Evolutionary conservation across 2,888 invertebrate genomes (phyloP).

Genomic region (Watsonalla cultraria): DNA sequence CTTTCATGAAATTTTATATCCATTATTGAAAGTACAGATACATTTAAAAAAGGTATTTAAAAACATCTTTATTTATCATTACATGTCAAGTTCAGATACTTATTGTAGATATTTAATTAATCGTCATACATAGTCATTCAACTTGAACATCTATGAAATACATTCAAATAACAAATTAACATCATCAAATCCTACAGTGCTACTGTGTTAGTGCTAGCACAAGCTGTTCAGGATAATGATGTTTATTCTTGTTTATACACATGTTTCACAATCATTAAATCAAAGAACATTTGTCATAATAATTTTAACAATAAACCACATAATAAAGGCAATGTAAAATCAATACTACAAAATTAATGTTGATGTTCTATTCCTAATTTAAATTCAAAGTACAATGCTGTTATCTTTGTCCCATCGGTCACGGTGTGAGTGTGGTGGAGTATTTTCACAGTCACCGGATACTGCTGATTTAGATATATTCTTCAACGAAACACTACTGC

Average conservation of each 20-base stretch:
- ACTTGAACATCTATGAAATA: neutral
- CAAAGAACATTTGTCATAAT: conserved; percentile 1
- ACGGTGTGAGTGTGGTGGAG: conserved; percentile 69
- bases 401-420: conserved; percentile 72
- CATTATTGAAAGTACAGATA: no score
- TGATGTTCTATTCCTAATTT: neutral
- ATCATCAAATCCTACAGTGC: neutral
- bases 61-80: conserved; percentile 21
- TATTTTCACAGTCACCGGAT: conserved; percentile 69
- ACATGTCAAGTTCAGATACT: conserved; percentile 20
- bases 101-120: conserved; percentile 23
- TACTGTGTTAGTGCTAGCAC: neutral
- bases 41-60: conserved; percentile 7
- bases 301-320: conserved; percentile 8
- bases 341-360: conserved; percentile 3
- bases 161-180: neutral
- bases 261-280: neutral
- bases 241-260: neutral
- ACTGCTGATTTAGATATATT: conserved; percentile 48
- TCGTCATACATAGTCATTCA: conserved; percentile 7
- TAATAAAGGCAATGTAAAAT: conserved; percentile 12
- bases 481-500: conserved; percentile 59
- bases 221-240: neutral
- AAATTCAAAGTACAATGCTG: conserved; percentile 63
- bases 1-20: no score